Conservation (phyloP, 2,888 invertebrate genomes). For the Alsophila aescularia region DNA sequence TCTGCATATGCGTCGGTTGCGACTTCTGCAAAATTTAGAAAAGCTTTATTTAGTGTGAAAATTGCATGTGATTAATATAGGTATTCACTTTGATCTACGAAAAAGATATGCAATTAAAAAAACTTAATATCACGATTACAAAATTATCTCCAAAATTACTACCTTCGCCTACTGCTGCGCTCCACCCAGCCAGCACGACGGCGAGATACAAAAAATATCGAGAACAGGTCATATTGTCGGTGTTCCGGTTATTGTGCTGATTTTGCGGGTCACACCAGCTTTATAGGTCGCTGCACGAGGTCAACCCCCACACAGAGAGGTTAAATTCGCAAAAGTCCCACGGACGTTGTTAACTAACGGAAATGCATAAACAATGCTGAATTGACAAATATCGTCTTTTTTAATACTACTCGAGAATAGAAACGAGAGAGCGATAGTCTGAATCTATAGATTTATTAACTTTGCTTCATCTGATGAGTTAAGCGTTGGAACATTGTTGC, state of each 20-base stretch:
- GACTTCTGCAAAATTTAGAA: conserved; percentile 45
- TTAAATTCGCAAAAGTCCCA: conserved; percentile 59
- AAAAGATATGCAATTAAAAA: conserved; percentile 9
- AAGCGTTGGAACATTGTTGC: too few relatives aligned
- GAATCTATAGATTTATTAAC: too few relatives aligned
- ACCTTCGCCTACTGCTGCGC: conserved; percentile 63
- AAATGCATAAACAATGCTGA: conserved; percentile 32
- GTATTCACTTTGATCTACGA: too few relatives aligned
- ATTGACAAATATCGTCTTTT: conserved; percentile 25
- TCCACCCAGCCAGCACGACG: conserved; percentile 44
- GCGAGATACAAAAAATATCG: conserved; percentile 51
- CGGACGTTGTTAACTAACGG: conserved; percentile 52
- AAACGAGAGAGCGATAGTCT: neutral
- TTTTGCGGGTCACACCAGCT: conserved; percentile 60
- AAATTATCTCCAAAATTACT: conserved; percentile 46
- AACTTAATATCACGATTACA: too few relatives aligned
- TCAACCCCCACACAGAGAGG: conserved; percentile 69
- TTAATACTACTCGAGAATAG: neutral
- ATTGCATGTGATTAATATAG: too few relatives aligned
- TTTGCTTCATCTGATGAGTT: too few relatives aligned
- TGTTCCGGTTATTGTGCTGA: conserved; percentile 56
- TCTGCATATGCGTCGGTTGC: conserved; percentile 39
- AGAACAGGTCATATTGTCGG: conserved; percentile 58
- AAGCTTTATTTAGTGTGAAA: too few relatives aligned
- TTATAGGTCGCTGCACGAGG: conserved; percentile 75